Evolutionary conservation across 2,113 vertebrate species (phyloP).

Genomic region (Laterallus jamaicensis): DNA sequence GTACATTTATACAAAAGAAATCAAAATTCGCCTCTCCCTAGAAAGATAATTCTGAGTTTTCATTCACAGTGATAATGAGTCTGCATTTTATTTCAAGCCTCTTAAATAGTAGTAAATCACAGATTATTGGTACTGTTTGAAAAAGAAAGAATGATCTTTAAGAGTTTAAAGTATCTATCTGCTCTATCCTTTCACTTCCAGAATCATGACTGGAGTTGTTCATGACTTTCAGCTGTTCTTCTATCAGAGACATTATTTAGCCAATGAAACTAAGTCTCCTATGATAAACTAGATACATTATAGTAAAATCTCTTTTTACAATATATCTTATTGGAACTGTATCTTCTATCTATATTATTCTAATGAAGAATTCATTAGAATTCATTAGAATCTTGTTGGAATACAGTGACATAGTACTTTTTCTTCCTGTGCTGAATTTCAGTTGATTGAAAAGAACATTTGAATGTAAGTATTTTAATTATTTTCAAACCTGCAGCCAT

Average conservation of each 20-base stretch:
- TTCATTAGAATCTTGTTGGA: neutral
- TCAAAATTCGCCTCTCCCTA: neutral
- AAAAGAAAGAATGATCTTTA: neutral
- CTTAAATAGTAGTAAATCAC: constrained; percentile 5
- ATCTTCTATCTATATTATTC: neutral
- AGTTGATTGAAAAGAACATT: neutral
- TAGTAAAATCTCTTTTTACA: neutral
- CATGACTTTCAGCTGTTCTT: neutral
- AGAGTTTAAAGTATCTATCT: neutral
- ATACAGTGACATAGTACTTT: neutral
- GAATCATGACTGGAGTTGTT: neutral
- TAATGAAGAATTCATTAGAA: neutral
- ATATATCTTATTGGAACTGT: neutral
- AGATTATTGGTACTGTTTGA: constrained; percentile 2
- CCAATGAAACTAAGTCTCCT: neutral
- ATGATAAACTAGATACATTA: neutral
- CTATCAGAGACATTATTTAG: neutral
- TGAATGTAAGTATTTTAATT: neutral
- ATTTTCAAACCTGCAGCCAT: neutral
- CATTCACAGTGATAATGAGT: neutral
- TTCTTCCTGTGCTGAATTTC: neutral
- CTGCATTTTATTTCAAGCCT: constrained; percentile 34
- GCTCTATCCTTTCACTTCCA: neutral
- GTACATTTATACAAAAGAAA: neutral
- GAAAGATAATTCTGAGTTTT: neutral